Evolutionary conservation across 2,888 invertebrate species (phyloP).

Genomic region (Resseliella maxima): DNA sequence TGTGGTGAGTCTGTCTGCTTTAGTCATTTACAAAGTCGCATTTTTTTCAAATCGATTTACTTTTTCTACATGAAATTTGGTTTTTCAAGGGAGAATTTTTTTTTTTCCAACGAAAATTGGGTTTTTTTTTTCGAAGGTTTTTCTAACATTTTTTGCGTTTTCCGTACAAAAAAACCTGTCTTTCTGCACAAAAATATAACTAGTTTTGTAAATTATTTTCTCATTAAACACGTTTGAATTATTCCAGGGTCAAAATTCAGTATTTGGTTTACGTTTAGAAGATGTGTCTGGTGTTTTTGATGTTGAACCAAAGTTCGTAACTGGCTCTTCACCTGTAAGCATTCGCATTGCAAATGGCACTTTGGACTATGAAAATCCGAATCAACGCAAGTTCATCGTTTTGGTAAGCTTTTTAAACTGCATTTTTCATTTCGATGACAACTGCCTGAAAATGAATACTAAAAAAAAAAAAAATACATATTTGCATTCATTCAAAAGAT

Average conservation of each 20-base stretch:
- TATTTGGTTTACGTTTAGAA: slow-evolving; percentile 81
- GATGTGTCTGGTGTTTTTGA: slow-evolving; percentile 86
- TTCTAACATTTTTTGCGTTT: too few relatives aligned
- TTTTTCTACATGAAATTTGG: neutral
- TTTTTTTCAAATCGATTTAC: slow-evolving; percentile 3
- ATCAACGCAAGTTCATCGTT: slow-evolving; percentile 89
- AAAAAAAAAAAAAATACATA: neutral
- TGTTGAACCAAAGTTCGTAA: slow-evolving; percentile 83
- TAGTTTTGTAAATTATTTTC: neutral
- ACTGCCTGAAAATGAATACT: too few relatives aligned
- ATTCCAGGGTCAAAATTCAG: slow-evolving; percentile 82
- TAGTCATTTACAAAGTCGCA: neutral
- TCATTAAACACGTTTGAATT: neutral
- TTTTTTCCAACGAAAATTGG: too few relatives aligned
- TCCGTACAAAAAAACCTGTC: too few relatives aligned
- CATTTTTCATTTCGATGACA: neutral
- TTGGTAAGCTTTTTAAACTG: slow-evolving; percentile 69
- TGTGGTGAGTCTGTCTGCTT: slow-evolving; percentile 71
- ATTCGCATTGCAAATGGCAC: slow-evolving; percentile 83
- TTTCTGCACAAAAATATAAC: too few relatives aligned
- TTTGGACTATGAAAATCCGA: slow-evolving; percentile 90
- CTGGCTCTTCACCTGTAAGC: slow-evolving; percentile 84
- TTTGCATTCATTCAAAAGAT: slow-evolving; percentile 68
- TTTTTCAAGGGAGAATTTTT: too few relatives aligned
- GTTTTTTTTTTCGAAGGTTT: too few relatives aligned